Base-by-base conservation (phyloP, 2,797 vertebrate species). In the Cottoperca gobio region DNA sequence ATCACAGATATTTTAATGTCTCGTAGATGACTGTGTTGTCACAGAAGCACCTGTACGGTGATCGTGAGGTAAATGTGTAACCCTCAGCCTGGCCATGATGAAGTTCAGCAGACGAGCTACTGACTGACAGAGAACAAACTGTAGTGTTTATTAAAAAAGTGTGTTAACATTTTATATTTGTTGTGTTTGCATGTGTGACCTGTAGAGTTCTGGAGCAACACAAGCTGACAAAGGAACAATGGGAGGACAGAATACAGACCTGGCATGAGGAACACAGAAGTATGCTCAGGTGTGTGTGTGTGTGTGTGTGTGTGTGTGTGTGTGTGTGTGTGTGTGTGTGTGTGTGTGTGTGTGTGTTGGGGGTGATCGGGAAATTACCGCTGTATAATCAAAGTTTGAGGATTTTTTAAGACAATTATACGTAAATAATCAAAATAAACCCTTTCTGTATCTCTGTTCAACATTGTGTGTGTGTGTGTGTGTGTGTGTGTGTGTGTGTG, bases 161-260 rank as follows among this genome's bases (percentile, higher is more conserved):
- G 31, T 31, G 69, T 17, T 39, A 24, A n/a, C 3, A 11, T n/a
- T n/a, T n/a, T 39, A 2, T 66, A 13, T 70, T 50, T 53, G 0
- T 57, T 12, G 16, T 71, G 4, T 60, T 2, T 62, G 35, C 16
- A 12, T 28, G 8, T 81, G 23, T 60, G 46, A 11, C 39, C 43
- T 83, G 70, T 61, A 99, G 98, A 33, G 97, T 99, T 81, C 93
- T 99, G 88, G 98, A 99, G 87, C 98, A 99, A 72, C 97, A 99
- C 93, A 99, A 99, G 91, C 91, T 99, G 87, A 99, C 98, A 45
- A 99, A 99, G 94, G 98, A 99, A 59, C 97, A 99, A 67, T 99
- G 98, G 98, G 98, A 99, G 93, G 97, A 99, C 93, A 95, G 97
- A 89, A 99, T 99, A 96, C 98, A 99, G 91, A 97, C 95, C 37